Percentiles rank a stretch among this genome's conserved stretches.
Evolutionary conservation across 37 sponge, comb jelly and placozoan species (phyloP).

Genomic region (Cliona cf. orientalis): DNA sequence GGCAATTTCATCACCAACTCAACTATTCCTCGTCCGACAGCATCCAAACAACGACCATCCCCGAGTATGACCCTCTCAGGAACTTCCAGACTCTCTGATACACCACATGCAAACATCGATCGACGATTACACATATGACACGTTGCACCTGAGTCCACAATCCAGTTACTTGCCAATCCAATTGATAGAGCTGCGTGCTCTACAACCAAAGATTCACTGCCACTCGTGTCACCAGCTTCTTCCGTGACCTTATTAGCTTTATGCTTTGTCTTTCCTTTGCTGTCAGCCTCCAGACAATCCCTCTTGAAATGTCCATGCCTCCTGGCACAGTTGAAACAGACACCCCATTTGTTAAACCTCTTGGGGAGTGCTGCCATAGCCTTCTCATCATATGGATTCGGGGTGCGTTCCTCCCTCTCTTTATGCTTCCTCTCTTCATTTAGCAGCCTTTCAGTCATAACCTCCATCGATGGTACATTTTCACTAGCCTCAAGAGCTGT

Average conservation of each 20-base stretch:
- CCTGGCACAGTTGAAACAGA: conserved; percentile 25
- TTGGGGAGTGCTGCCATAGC: conserved; percentile 1
- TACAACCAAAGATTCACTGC: conserved; percentile 11
- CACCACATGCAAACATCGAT: conserved; percentile 14
- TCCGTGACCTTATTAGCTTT: not conserved
- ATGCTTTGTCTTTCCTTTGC: conserved; percentile 6
- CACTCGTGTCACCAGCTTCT: conserved; percentile 16
- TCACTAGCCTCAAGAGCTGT: conserved; percentile 62
- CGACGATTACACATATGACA: conserved; percentile 40
- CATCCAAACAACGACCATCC: conserved; percentile 45
- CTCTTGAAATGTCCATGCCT: conserved; percentile 42
- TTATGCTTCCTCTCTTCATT: conserved; percentile 50
- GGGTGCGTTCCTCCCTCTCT: not conserved
- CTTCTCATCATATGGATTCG: conserved; percentile 1
- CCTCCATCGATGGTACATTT: conserved; percentile 62
- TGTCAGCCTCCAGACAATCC: conserved; percentile 8
- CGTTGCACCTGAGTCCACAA: too few relatives aligned
- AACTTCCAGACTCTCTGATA: too few relatives aligned
- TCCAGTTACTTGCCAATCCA: conserved; percentile 56
- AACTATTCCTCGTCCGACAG: conserved; percentile 28
- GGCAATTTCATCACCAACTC: conserved; percentile 24
- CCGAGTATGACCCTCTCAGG: conserved; percentile 41
- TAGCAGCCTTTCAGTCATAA: conserved; percentile 46
- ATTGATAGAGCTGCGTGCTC: conserved; percentile 1
- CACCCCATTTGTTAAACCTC: not conserved